Base-by-base conservation (phyloP, 2,113 vertebrate species). In the Perca flavescens region DNA sequence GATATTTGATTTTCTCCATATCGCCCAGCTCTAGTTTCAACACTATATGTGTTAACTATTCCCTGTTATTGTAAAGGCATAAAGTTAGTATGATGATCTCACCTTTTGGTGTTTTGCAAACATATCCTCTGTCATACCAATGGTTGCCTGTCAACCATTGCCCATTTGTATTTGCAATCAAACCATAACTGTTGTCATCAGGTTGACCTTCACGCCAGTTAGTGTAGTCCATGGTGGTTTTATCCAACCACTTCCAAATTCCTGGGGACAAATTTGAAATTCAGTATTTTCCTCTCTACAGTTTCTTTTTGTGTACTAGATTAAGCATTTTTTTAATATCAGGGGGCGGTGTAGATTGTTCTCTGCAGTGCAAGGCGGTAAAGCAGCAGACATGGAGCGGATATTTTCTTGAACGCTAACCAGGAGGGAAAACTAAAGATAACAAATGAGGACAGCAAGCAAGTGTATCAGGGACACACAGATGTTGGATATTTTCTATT, bases 41-140 rank as follows among this genome's bases (percentile, higher is more conserved):
- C 13, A 52, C 5, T 56, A 10, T 16, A 5, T 52, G 6, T 43
- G 1, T 31, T 12, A 43, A 79, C 6, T 40, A 52, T 62, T 61
- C 2, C 14, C 9, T 16, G 6, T 43, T 16, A 14, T 43, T 40
- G 8, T n/a, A n/a, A 46, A n/a, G n/a, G 12, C 16, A 57, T 56
- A 5, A 8, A 0, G 6, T 46, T 12, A 19, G 34, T 67, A 58
- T 83, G 47, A 40, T 65, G 31, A 50, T 92, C 95, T 95, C 94
- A 97, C 97, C 89, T 96, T 98, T 98, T 63, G 87, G 57, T 53
- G 89, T 95, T 96, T 98, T 97, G 91, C 97, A 98, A 81, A 98
- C 92, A 74, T 95, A 97, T 6, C 92, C 88, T 88, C 79, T 93
- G 25, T 84, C 73, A 8, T 84, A 53, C 78, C 88, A 91, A 21